These are phyloP conservation scores for Tachystola acroxantha DNA, from an alignment of 2,888 invertebrate genomes.

Conservation along the genomic window DNA sequence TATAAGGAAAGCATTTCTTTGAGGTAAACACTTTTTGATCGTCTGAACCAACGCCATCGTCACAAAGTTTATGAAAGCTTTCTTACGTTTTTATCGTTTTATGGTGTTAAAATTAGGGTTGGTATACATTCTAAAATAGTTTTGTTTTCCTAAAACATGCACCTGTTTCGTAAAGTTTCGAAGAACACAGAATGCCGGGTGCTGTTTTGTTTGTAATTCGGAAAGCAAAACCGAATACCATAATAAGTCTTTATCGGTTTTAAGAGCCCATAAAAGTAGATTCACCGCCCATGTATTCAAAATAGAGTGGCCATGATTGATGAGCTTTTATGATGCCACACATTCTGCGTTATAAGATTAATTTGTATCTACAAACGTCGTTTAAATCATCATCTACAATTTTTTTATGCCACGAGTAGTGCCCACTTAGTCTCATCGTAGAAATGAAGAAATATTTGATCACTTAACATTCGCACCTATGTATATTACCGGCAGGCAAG, in stretches of 20 bases:
- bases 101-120: too few species aligned
- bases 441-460: too few species aligned
- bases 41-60: not conserved
- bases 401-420: too few species aligned
- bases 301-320: slow-evolving; percentile 12
- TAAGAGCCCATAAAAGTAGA: slow-evolving; percentile 28
- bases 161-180: slow-evolving; percentile 4
- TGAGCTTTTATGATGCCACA: too few species aligned
- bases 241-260: slow-evolving; percentile 29
- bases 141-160: not conserved
- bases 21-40: slow-evolving; percentile 6
- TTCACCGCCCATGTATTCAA: slow-evolving; percentile 21
- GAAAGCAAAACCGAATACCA: slow-evolving; percentile 20
- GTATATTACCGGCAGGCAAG: too few species aligned
- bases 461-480: too few species aligned
- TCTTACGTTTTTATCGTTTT: too few species aligned
- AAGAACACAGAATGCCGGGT: slow-evolving; percentile 7
- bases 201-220: slow-evolving; percentile 26
- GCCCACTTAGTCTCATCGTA: too few species aligned
- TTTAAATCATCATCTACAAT: too few species aligned
- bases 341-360: too few species aligned
- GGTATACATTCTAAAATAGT: not conserved
- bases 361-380: too few species aligned
- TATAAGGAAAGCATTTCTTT: slow-evolving; percentile 5
- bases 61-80: too few species aligned